A percentile compares a stretch with the other conserved stretches of the same genome.
Conservation (phyloP, 2,888 invertebrate genomes). For the Aleiodes testaceus region DNA sequence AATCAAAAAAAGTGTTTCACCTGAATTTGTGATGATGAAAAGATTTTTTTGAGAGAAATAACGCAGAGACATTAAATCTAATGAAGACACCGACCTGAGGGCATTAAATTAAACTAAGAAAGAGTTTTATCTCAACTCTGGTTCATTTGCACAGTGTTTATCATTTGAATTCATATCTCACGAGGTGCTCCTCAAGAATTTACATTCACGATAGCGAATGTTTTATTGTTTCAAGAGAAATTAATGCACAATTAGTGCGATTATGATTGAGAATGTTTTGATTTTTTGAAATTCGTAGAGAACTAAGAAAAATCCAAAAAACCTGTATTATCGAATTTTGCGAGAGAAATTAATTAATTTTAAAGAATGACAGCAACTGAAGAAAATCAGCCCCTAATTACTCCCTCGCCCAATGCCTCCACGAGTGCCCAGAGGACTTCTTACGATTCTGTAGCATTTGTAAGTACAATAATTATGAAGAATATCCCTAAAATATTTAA, state of each 20-base stretch:
- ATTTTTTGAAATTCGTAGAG: constrained; percentile 12
- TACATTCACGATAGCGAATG: background rate
- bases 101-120: background rate
- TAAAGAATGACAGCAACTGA: constrained; percentile 60
- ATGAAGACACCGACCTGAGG: background rate
- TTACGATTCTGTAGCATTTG: constrained; percentile 60
- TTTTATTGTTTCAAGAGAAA: background rate
- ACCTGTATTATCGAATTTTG: background rate
- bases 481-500: background rate
- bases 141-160: constrained; percentile 7
- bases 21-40: background rate
- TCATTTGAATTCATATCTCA: constrained; percentile 19
- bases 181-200: background rate
- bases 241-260: constrained; percentile 16
- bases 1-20: background rate
- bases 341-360: background rate
- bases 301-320: background rate
- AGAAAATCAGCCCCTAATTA: constrained; percentile 62
- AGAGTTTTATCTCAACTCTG: background rate
- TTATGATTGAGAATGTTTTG: background rate
- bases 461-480: constrained; percentile 48
- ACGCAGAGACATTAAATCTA: background rate
- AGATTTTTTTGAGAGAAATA: background rate
- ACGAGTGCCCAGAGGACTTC: constrained; percentile 51
- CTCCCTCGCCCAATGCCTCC: constrained; percentile 47